Conservation (phyloP, 2,113 vertebrate species). For the Glaucomys volans region DNA sequence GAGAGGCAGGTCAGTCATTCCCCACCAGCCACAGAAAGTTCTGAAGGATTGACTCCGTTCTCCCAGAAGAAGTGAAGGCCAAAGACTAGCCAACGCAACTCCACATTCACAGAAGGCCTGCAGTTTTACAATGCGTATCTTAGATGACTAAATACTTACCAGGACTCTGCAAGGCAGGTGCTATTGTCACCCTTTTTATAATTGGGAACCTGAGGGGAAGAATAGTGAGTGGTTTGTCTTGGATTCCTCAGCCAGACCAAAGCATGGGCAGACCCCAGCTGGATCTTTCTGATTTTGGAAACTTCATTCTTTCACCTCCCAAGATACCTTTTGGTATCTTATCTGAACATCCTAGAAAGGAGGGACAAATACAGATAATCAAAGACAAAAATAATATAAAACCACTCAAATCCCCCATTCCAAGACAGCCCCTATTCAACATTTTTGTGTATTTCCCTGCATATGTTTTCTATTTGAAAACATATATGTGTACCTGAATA, state of each 20-base stretch:
- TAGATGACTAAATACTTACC: background rate
- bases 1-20: fast-evolving
- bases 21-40: background rate
- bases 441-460: background rate
- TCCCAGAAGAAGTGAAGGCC: background rate
- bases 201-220: background rate
- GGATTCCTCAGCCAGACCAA: background rate
- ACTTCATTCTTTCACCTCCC: fast-evolving
- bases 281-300: background rate
- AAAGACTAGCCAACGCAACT: background rate
- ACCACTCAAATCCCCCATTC: background rate
- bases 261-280: background rate
- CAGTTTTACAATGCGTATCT: background rate
- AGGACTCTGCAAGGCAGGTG: too few relatives aligned
- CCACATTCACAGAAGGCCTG: background rate
- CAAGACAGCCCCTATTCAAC: background rate
- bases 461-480: background rate
- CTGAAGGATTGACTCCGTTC: background rate
- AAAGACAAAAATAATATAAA: background rate
- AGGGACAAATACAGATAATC: background rate
- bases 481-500: background rate
- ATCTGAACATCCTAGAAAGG: background rate
- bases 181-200: background rate
- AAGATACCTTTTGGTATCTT: background rate
- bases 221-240: fast-evolving